These are phyloP conservation scores for Orchesellides sinensis DNA, from an alignment of 2,888 invertebrate species.

Conservation along the genomic window DNA sequence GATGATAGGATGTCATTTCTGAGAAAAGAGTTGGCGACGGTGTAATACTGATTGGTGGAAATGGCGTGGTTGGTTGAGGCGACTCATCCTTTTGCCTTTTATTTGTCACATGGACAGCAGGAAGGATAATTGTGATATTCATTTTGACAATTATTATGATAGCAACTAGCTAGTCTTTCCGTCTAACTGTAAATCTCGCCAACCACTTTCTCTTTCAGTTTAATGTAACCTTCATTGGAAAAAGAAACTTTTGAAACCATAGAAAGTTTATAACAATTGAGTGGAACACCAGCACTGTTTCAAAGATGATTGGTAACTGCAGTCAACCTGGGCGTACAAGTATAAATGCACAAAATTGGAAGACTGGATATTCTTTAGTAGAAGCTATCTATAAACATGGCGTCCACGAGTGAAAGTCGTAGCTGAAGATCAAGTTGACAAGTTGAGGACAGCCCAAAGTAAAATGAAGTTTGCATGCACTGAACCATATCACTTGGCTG, in stretches of 20 bases:
- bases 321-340: background rate
- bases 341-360: slow-evolving; percentile 5
- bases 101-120: slow-evolving; percentile 70
- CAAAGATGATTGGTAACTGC: slow-evolving; percentile 30
- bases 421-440: slow-evolving; percentile 59
- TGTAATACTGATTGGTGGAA: slow-evolving; percentile 73
- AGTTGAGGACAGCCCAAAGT: slow-evolving; percentile 44
- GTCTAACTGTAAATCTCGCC: background rate
- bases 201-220: background rate
- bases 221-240: background rate
- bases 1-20: slow-evolving; percentile 47
- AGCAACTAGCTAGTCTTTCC: background rate
- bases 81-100: slow-evolving; percentile 65
- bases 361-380: slow-evolving; percentile 3
- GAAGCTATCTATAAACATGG: slow-evolving; percentile 21
- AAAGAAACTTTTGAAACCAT: background rate
- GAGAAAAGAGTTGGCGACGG: slow-evolving; percentile 71
- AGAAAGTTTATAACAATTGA: background rate
- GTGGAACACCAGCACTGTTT: slow-evolving; percentile 28
- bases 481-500: background rate
- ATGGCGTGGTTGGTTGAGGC: slow-evolving; percentile 74
- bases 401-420: background rate
- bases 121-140: slow-evolving; percentile 75
- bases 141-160: slow-evolving; percentile 58
- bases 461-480: slow-evolving; percentile 11